Evolutionary conservation across 2,797 vertebrate genomes (phyloP).

Genomic region (Pseudochaenichthys georgianus): DNA sequence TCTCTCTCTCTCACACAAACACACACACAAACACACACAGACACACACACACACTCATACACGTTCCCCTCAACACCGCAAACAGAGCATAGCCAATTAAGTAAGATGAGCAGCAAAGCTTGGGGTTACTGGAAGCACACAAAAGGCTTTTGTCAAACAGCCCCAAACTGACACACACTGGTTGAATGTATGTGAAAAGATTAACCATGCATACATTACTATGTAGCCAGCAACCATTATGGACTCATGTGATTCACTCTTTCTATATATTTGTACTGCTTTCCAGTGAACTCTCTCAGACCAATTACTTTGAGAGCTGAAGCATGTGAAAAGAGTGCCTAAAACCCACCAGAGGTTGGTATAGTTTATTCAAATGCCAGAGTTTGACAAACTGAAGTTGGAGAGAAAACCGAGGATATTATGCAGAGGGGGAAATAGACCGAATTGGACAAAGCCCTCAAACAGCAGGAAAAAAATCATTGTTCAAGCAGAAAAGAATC

Average conservation of each 20-base stretch:
- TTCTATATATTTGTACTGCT: constrained; percentile 10
- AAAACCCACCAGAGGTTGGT: neutral
- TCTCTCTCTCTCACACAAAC: neutral
- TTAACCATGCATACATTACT: constrained; percentile 69
- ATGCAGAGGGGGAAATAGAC: constrained; percentile 25
- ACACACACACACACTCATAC: neutral
- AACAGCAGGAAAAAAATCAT: constrained; percentile 35
- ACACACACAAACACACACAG: constrained; percentile 4
- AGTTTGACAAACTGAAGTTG: constrained; percentile 19
- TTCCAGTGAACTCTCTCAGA: constrained; percentile 18
- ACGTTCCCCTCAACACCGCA: constrained; percentile 61
- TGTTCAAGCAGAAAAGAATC: constrained; percentile 62
- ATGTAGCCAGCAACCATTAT: constrained; percentile 27
- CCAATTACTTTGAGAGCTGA: constrained; percentile 48
- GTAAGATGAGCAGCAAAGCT: constrained; percentile 72
- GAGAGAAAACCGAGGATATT: constrained; percentile 32
- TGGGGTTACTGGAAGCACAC: constrained; percentile 79
- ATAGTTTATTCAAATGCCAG: constrained; percentile 6
- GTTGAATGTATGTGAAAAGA: constrained; percentile 76
- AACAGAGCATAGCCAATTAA: constrained; percentile 81
- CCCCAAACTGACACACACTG: constrained; percentile 64
- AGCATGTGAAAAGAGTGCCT: constrained; percentile 24
- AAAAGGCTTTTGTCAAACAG: constrained; percentile 79
- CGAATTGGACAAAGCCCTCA: constrained; percentile 59
- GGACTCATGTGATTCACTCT: constrained; percentile 38